Base-by-base conservation (phyloP, 2,888 invertebrate species). In the Erebia epiphron region DNA sequence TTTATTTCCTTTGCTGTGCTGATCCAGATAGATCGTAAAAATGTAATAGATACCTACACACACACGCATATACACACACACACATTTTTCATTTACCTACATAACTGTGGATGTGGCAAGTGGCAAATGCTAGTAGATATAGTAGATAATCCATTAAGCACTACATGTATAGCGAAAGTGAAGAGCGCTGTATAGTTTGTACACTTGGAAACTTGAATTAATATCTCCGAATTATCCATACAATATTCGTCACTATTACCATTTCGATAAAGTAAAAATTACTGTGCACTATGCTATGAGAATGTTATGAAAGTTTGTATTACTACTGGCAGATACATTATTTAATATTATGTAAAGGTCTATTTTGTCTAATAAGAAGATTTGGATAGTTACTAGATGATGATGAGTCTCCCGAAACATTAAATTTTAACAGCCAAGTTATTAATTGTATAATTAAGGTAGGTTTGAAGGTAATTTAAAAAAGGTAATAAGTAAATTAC, bases 121-220 rank as follows among this genome's bases (percentile, higher is more conserved):
- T 35, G 26, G 49, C 68, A 56, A 13, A 2, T 11, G 8, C 58
- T 58, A 41, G 58, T 41, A 43, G 43, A 2, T 1, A 58, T 58
- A 35, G 58, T 75, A 73, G 71, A 73, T 74, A 77, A 35, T 75
- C 75, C 76, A 80, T 78, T 79, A 76, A 70, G 69, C 71, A 71
- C 71, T 76, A 75, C 80, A 74, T 78, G 79, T 76, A n/a, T n/a
- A 75, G 74, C 70, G 73, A 75, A 76, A 76, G 75, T 77, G 74
- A 77, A 77, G 72, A 75, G 70, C 71, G 64, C 68, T 75, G 75
- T 77, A 74, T 69, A 66, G 63, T 68, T 65, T 54, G 54, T 68
- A 68, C 16, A 68, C 67, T 50, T 64, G n/a, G 49, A 58, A 64
- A 67, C 52, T 67, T 58, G n/a, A 50, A 62, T 67, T 68, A 68